Conservation (phyloP, 2,113 vertebrate genomes). For the Pantherophis guttatus region DNA sequence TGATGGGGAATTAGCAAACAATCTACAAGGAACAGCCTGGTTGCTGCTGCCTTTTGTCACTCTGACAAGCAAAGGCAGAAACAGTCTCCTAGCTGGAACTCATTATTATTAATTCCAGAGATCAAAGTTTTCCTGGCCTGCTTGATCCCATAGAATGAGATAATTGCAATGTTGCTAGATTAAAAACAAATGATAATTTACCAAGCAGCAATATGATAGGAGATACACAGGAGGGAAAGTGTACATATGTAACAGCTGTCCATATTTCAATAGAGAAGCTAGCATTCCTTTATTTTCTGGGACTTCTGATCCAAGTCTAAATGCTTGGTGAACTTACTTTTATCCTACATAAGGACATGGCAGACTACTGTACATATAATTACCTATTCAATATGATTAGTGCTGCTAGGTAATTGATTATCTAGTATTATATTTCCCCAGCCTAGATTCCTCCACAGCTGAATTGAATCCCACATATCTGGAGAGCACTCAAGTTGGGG, state of each 20-base stretch:
- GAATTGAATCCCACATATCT: not conserved
- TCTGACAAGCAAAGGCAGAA: slow-evolving; percentile 31
- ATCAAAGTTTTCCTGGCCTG: slow-evolving; percentile 9
- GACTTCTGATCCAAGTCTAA: not conserved
- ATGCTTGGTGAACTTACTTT: not conserved
- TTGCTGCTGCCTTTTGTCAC: slow-evolving; percentile 54
- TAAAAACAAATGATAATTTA: not conserved
- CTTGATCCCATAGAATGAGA: not conserved
- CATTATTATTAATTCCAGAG: slow-evolving; percentile 51
- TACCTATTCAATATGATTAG: not conserved
- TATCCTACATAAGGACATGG: not conserved
- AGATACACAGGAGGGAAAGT: not conserved
- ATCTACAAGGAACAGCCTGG: slow-evolving; percentile 33
- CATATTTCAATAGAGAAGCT: not conserved
- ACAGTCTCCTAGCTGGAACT: slow-evolving; percentile 24
- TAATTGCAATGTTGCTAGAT: not conserved
- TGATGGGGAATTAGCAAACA: slow-evolving; percentile 37
- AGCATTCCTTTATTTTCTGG: not conserved
- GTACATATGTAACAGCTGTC: not conserved
- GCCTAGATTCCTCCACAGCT: not conserved
- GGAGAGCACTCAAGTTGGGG: not conserved
- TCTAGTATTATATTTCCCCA: not conserved
- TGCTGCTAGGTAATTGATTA: not conserved
- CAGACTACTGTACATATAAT: not conserved
- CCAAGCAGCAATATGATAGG: not conserved